Conservation (phyloP, 1,140 invertebrate genomes). For the Asobara japonica region DNA sequence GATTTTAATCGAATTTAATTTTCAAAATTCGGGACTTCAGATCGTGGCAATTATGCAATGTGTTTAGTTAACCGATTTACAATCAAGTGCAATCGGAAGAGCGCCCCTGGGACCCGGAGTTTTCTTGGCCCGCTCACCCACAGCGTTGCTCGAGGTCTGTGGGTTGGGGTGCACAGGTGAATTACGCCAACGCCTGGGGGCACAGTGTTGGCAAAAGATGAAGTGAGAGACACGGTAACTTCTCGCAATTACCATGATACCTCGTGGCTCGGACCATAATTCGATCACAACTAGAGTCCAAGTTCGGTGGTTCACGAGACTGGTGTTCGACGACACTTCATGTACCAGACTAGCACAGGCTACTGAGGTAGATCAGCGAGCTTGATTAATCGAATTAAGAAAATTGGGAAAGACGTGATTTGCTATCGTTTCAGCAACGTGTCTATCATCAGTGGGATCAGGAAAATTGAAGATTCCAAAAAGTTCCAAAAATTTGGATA, state of each 20-base stretch:
- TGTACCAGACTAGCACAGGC: background rate
- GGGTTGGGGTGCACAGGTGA: background rate
- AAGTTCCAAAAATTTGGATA: no score
- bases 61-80: background rate
- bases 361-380: background rate
- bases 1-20: no score
- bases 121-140: background rate
- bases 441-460: no score
- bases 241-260: slow-evolving; percentile 54
- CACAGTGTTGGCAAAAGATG: slow-evolving; percentile 3
- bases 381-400: background rate
- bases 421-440: no score
- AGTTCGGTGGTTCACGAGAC: slow-evolving; percentile 38
- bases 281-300: slow-evolving; percentile 52
- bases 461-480: no score
- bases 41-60: background rate
- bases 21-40: background rate
- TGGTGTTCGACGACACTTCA: slow-evolving; percentile 25
- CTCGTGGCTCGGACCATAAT: slow-evolving; percentile 44
- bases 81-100: slow-evolving; percentile 13
- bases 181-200: background rate
- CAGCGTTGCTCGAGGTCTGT: background rate
- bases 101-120: background rate
- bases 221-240: slow-evolving; percentile 42
- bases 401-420: no score